Evolutionary conservation across 2,888 invertebrate species (phyloP).

Genomic region (Scrobipalpa atriplicella): DNA sequence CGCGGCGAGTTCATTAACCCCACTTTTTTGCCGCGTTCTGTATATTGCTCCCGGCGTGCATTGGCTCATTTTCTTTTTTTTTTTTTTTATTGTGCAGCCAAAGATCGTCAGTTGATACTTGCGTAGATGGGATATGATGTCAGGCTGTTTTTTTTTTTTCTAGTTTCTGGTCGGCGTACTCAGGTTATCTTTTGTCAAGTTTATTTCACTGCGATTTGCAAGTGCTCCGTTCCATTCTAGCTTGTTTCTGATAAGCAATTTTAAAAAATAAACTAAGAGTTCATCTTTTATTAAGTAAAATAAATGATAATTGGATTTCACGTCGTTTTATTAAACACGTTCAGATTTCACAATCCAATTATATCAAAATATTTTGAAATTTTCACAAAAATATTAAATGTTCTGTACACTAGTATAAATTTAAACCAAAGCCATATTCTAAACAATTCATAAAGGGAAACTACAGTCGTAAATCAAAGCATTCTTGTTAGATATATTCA

Average conservation of each 20-base stretch:
- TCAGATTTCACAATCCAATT: neutral
- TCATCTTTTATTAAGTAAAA: neutral
- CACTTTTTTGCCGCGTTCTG: conserved; percentile 76
- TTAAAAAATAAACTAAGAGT: neutral
- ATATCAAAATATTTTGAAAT: too few species aligned
- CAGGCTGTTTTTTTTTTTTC: conserved; percentile 41
- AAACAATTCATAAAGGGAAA: neutral
- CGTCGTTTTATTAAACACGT: neutral
- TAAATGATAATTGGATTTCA: neutral
- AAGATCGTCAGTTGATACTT: conserved; percentile 65
- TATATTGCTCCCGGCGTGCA: conserved; percentile 68
- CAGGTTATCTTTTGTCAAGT: conserved; percentile 11
- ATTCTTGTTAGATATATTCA: conserved; percentile 10
- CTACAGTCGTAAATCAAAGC: neutral
- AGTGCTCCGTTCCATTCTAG: neutral
- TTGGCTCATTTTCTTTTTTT: conserved; percentile 65
- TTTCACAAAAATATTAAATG: too few species aligned
- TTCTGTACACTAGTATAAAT: neutral
- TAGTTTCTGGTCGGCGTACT: conserved; percentile 21
- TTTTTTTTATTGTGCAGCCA: conserved; percentile 49
- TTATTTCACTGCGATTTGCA: conserved; percentile 13
- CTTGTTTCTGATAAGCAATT: conserved; percentile 4
- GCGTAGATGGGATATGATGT: conserved; percentile 70
- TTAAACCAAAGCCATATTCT: neutral
- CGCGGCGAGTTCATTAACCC: conserved; percentile 74